Evolutionary conservation across 1,140 invertebrate species (phyloP), one percentile per base, ranked within the genome.

Genomic region (Platorchestia sp.): DNA sequence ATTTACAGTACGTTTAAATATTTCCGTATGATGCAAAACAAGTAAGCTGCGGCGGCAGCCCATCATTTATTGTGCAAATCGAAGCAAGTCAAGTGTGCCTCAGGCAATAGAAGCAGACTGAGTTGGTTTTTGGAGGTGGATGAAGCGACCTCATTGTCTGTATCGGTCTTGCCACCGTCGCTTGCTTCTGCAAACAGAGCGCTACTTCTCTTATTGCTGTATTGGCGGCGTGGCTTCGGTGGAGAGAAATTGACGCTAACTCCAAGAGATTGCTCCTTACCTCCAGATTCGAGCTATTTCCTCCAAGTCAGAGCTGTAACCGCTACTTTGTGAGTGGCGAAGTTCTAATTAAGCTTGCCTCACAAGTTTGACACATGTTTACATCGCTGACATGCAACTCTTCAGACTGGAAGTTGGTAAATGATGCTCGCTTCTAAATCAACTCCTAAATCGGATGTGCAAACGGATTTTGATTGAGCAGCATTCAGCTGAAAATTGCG

Each of bases 211-310:
- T 93, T 93, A 93, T 47, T 93, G 91, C 91, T 47, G 44, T 93
- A 93, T 93, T 93, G 91, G 47, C 45, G 91, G 91, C 91, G 47
- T 93, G 45, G 44, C 45, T 93, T 93, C 19, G 40, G 10, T 44
- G 10, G 10, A 93, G 91, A 93, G 91, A 93, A 93, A 93, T 93
- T 47, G 91, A 93, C 40, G 91, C 91, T 45, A 93, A 45, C 91
- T 93, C 43, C 10, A 47, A 93, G 45, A 47, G n/a, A 47, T 42
- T 45, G 44, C 91, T 47, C 45, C 91, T 93, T 93, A 93, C 91
- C 45, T 93, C 91, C 91, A 93, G 91, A 93, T 93, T 93, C 91
- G 91, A 93, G 91, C 91, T 93, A 47, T 93, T 93, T 93, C 91
- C 45, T 45, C 43, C 22, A 45, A 93, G 44, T 44, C 44, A 40